Base-by-base conservation (phyloP, 2,888 invertebrate species). In the Drosophila kuntzei region DNA sequence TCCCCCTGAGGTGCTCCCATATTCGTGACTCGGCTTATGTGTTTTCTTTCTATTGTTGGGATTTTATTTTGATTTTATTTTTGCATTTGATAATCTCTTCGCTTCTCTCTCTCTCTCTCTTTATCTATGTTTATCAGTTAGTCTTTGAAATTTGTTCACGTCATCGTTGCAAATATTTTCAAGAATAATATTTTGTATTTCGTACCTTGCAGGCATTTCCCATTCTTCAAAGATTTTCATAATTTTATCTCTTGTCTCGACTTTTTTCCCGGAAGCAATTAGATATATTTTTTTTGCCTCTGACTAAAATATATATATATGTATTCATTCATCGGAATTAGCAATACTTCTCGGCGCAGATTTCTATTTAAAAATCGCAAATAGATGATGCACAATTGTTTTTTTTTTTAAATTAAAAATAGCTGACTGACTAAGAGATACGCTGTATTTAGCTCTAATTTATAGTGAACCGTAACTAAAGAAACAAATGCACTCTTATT, bases 221-320 rank as follows among this genome's bases (percentile, higher is more conserved):
- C 12, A 43, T 25, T 47, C 20, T 25, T 32, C 32, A 54, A 32
- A 54, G 29, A 54, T 39, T 37, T 46, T 61, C 55, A 61, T 46
- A 22, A 46, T 77, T 63, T 68, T 39, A 46, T 32, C 58, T 27
- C 20, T 32, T 41, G 18, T 46, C 46, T 41, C 16, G 37, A n/a
- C 20, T 11, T n/a, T n/a, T 36, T 81, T 71, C 79, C 82, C 76
- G 82, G 88, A 81, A 87, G 76, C 71, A 85, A 85, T 81, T 87
- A 87, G 68, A 80, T 60, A 55, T 50, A 43, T 55, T 34, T 54
- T 22, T 22, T 53, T 29, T 53, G 39, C n/a, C 53, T 37, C 7
- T 3, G 11, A 25, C 25, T n/a, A n/a, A 36, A 29, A 58, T 18
- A 47, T 3, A 29, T 9, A 9, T 29, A 29, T 29, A 8, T 29